Conservation (phyloP, 2,888 invertebrate genomes). For the Drosophila anomelani region DNA sequence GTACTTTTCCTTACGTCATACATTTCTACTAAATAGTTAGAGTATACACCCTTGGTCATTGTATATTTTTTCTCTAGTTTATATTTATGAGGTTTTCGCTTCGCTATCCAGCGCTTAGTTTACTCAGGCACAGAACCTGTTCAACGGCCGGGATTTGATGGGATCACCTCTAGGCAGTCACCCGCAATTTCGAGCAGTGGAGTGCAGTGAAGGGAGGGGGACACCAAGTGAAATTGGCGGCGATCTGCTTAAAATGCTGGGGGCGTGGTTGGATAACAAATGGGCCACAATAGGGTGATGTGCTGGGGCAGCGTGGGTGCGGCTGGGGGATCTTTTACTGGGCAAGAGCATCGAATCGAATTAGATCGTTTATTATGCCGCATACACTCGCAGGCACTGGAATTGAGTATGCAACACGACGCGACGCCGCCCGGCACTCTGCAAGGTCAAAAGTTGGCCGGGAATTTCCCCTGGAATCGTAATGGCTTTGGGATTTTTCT, state of each 20-base stretch:
- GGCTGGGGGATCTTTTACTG: conserved; percentile 24
- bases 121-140: conserved; percentile 30
- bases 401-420: conserved; percentile 2
- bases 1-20: not conserved
- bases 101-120: conserved; percentile 20
- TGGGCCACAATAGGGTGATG: conserved; percentile 20
- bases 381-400: conserved; percentile 1
- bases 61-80: not conserved
- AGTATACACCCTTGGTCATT: conserved; percentile 1
- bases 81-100: conserved; percentile 2
- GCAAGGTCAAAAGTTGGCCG: conserved; percentile 32
- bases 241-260: conserved; percentile 38
- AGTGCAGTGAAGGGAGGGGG: conserved; percentile 3
- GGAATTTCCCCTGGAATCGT: conserved; percentile 25
- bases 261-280: conserved; percentile 28
- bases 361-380: conserved; percentile 32
- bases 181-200: conserved; percentile 7
- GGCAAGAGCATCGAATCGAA: conserved; percentile 24
- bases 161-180: conserved; percentile 19
- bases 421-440: conserved; percentile 2
- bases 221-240: conserved; percentile 21
- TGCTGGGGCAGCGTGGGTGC: conserved; percentile 8
- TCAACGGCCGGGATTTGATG: conserved; percentile 21
- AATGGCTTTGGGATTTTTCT: conserved; percentile 16
- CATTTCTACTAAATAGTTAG: not conserved